Percentiles rank a stretch among this genome's conserved stretches.
These are phyloP conservation scores for Accipiter virgatus DNA, from an alignment of 2,113 vertebrate genomes.

Conservation along the genomic window DNA sequence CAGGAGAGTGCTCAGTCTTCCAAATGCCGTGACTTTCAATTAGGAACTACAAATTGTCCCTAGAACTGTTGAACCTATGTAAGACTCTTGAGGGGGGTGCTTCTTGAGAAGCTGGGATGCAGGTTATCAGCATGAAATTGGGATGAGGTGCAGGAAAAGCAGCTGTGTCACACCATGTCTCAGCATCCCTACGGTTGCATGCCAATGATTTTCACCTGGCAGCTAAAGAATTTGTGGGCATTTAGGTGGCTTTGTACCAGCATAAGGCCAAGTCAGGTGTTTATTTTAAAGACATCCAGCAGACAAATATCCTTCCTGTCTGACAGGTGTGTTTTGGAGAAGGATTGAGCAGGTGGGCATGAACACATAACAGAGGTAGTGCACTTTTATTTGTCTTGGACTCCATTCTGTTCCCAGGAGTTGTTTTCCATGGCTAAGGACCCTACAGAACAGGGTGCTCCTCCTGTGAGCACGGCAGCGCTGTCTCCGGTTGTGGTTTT, in stretches of 20 bases:
- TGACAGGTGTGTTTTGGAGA: not conserved
- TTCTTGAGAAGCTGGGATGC: not conserved
- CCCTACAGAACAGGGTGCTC: not conserved
- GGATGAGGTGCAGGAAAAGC: not conserved
- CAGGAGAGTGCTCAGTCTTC: not conserved
- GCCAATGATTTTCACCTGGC: not conserved
- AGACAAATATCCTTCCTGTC: not conserved
- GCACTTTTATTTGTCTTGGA: not conserved
- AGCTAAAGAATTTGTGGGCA: not conserved
- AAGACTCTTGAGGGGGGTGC: not conserved
- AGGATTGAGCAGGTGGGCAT: not conserved
- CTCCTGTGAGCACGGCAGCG: accelerated
- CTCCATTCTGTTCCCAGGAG: not conserved
- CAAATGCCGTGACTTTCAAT: accelerated
- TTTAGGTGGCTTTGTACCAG: not conserved
- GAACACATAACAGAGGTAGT: accelerated
- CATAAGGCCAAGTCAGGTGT: too few species aligned
- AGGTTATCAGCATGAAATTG: not conserved
- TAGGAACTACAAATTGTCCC: not conserved
- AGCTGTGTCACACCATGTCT: not conserved
- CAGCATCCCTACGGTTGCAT: not conserved
- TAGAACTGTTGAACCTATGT: not conserved
- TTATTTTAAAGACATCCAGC: not conserved
- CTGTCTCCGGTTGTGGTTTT: not conserved
- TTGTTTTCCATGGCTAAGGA: not conserved